Conservation (phyloP, 2,113 vertebrate species). For the Rutilus rutilus region DNA sequence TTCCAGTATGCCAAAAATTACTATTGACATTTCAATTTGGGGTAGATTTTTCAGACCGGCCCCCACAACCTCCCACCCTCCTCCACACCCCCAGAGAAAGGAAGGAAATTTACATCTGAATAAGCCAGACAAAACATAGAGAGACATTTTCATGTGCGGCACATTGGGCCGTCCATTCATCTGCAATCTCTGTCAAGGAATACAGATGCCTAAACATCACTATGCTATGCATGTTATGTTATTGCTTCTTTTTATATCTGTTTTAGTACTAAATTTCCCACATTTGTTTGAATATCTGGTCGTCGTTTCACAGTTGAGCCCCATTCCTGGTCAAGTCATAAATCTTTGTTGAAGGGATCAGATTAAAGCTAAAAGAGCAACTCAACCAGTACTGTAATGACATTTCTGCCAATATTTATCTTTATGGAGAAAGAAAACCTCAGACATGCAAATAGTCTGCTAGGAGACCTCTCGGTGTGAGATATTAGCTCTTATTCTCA, state of each 20-base stretch:
- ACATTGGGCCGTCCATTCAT: constrained; percentile 51
- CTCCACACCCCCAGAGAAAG: constrained; percentile 79
- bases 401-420: constrained; percentile 12
- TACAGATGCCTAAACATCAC: background rate
- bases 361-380: background rate
- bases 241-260: background rate
- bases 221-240: background rate
- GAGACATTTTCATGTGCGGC: constrained; percentile 67
- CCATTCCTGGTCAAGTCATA: background rate
- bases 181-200: constrained; percentile 52
- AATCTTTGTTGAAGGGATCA: background rate
- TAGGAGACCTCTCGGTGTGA: background rate
- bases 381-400: background rate
- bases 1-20: constrained; percentile 48
- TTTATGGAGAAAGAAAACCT: background rate
- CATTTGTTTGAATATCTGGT: background rate
- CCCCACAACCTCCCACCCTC: constrained; percentile 16
- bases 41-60: constrained; percentile 36
- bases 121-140: constrained; percentile 74
- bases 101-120: constrained; percentile 90
- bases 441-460: constrained; percentile 14
- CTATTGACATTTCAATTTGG: constrained; percentile 57
- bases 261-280: background rate
- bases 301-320: background rate
- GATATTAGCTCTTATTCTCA: background rate